Conservation (phyloP, 2,797 vertebrate genomes). For the Lutjanus campechanus region DNA sequence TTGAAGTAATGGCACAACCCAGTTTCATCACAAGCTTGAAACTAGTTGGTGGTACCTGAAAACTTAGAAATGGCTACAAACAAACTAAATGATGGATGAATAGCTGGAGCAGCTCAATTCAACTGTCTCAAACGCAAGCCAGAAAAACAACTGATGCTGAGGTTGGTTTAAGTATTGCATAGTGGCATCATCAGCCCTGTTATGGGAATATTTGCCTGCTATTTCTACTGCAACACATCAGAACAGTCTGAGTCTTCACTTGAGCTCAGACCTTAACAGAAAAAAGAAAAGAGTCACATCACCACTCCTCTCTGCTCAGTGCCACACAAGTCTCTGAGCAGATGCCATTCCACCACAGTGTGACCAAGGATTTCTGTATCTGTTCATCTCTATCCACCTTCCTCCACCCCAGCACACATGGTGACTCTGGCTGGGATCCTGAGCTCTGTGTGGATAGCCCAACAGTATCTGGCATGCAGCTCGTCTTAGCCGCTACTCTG, state of each 20-base stretch:
- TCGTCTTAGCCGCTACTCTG: slow-evolving; percentile 52
- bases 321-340: slow-evolving; percentile 44
- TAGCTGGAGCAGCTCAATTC: background rate
- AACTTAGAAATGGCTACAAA: no score
- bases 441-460: slow-evolving; percentile 41
- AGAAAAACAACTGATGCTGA: background rate
- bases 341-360: slow-evolving; percentile 51
- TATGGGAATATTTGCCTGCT: slow-evolving; percentile 18
- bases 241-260: slow-evolving; percentile 13
- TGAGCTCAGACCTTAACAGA: slow-evolving; percentile 25
- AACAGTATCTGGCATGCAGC: slow-evolving; percentile 60
- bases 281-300: slow-evolving; percentile 1
- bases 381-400: slow-evolving; percentile 61
- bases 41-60: no score
- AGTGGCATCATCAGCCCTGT: background rate
- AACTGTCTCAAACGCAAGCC: background rate
- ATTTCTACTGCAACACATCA: slow-evolving; percentile 36
- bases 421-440: slow-evolving; percentile 65
- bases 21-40: no score
- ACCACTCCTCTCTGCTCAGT: slow-evolving; percentile 17
- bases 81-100: background rate
- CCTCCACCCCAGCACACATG: slow-evolving; percentile 42
- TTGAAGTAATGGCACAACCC: no score
- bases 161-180: slow-evolving; percentile 10
- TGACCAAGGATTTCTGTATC: slow-evolving; percentile 54